These are phyloP conservation scores for Stenoptilia bipunctidactyla DNA, from an alignment of 2,888 invertebrate genomes.

Conservation along the genomic window DNA sequence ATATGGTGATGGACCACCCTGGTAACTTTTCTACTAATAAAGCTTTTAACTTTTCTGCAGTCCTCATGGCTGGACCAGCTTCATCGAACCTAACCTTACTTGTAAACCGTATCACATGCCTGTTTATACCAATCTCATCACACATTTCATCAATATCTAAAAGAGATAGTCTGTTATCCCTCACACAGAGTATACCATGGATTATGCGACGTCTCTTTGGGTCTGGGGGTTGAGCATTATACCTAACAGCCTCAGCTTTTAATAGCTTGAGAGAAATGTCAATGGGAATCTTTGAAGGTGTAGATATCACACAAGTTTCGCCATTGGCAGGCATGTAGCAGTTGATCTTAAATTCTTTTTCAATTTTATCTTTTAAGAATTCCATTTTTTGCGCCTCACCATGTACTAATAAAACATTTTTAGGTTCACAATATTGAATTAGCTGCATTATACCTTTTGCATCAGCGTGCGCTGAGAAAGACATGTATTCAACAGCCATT, in stretches of 20 bases:
- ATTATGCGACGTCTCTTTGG: constrained; percentile 89
- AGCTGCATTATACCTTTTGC: constrained; percentile 99
- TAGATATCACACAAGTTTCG: constrained; percentile 91
- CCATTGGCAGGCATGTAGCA: constrained; percentile 99
- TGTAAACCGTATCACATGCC: constrained; percentile 86
- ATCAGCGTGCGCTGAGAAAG: constrained; percentile 99
- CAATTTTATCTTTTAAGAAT: constrained; percentile 95
- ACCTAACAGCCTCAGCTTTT: constrained; percentile 85
- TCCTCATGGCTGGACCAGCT: constrained; percentile 80
- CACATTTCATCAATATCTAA: constrained; percentile 92
- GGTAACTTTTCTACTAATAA: constrained; percentile 82
- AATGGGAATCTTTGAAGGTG: constrained; percentile 89
- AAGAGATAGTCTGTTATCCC: constrained; percentile 86
- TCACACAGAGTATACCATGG: constrained; percentile 92
- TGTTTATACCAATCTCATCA: constrained; percentile 85
- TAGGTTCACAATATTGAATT: constrained; percentile 97
- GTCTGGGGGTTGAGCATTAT: constrained; percentile 86
- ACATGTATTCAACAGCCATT: constrained; percentile 98
- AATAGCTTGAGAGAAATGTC: constrained; percentile 88
- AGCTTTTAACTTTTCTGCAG: constrained; percentile 82
- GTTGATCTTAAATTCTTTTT: constrained; percentile 89
- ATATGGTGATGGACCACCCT: constrained; percentile 85
- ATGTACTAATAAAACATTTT: constrained; percentile 96
- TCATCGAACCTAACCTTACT: constrained; percentile 89
- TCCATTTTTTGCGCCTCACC: constrained; percentile 99